These are phyloP conservation scores for Sclerodermus sp. DNA, from an alignment of 2,888 invertebrate genomes.

Conservation along the genomic window DNA sequence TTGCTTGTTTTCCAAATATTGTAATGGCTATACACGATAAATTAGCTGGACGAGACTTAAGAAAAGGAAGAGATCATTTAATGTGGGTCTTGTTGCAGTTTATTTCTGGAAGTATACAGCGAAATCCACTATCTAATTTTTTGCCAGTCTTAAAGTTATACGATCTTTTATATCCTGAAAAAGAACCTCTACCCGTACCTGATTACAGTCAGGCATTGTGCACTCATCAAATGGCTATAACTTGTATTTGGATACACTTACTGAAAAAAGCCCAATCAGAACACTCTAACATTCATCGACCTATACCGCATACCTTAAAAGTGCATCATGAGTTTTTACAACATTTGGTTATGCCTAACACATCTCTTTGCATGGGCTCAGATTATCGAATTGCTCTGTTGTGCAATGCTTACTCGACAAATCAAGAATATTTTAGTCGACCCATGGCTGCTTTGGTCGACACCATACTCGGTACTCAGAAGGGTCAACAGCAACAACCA, in stretches of 20 bases:
- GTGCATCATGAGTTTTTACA: slow-evolving; percentile 87
- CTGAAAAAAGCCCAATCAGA: slow-evolving; percentile 91
- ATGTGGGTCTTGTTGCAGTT: slow-evolving; percentile 99
- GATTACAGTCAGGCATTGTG: slow-evolving; percentile 85
- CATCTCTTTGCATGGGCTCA: slow-evolving; percentile 73
- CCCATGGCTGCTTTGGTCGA: slow-evolving; percentile 93
- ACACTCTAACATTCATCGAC: slow-evolving; percentile 74
- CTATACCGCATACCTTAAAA: slow-evolving; percentile 79
- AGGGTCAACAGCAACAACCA: slow-evolving; percentile 62
- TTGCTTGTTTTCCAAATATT: slow-evolving; percentile 90
- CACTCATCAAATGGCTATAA: slow-evolving; percentile 89
- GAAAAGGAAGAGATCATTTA: slow-evolving; percentile 92
- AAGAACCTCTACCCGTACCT: slow-evolving; percentile 85
- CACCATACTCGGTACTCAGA: slow-evolving; percentile 74
- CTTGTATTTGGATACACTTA: slow-evolving; percentile 96
- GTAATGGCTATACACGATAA: slow-evolving; percentile 87
- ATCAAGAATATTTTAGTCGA: slow-evolving; percentile 85
- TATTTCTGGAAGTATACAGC: slow-evolving; percentile 93
- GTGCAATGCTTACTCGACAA: slow-evolving; percentile 94
- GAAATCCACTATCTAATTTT: slow-evolving; percentile 68
- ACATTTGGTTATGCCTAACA: slow-evolving; percentile 77
- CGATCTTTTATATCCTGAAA: slow-evolving; percentile 90
- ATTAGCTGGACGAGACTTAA: slow-evolving; percentile 76
- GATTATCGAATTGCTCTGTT: slow-evolving; percentile 90
- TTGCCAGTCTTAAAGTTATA: slow-evolving; percentile 84